These are phyloP conservation scores for Cephus nigrinus DNA, from an alignment of 2,888 invertebrate species.

Conservation along the genomic window DNA sequence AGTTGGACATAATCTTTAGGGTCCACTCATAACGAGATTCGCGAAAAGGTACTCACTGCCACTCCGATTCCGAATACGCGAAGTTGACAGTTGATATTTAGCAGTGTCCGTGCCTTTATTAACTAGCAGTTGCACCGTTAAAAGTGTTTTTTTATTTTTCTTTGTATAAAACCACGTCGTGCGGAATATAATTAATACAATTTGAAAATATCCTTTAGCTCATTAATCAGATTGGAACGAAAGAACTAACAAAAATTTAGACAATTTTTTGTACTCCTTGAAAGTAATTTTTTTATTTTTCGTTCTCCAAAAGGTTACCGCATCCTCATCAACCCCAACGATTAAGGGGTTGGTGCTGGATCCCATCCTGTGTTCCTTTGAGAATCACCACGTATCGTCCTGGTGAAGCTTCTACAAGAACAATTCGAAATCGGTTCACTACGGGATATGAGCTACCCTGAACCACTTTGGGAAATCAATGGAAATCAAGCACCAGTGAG, in stretches of 20 bases:
- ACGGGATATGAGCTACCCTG: constrained; percentile 64
- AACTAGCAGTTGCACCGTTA: not conserved
- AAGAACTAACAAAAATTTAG: not conserved
- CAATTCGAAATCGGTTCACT: constrained; percentile 18
- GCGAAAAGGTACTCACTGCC: not conserved
- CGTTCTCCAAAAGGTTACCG: not conserved
- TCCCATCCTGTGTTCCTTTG: not conserved
- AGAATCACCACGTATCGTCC: not conserved
- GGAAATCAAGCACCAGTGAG: constrained; percentile 63
- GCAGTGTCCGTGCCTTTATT: not conserved
- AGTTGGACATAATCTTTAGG: not conserved
- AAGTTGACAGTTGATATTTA: not conserved
- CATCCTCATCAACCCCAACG: not conserved
- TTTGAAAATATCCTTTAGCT: not conserved
- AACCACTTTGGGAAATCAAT: constrained; percentile 63
- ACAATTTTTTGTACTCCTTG: not conserved
- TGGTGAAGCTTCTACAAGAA: not conserved
- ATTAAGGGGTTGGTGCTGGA: not conserved
- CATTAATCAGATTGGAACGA: not conserved
- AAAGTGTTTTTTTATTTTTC: not conserved
- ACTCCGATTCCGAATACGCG: not conserved
- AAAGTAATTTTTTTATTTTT: not conserved
- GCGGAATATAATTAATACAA: not conserved
- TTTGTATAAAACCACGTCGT: not conserved
- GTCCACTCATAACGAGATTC: not conserved